Conservation (phyloP, 2,797 vertebrate genomes). For the Pangasius krempfi region DNA sequence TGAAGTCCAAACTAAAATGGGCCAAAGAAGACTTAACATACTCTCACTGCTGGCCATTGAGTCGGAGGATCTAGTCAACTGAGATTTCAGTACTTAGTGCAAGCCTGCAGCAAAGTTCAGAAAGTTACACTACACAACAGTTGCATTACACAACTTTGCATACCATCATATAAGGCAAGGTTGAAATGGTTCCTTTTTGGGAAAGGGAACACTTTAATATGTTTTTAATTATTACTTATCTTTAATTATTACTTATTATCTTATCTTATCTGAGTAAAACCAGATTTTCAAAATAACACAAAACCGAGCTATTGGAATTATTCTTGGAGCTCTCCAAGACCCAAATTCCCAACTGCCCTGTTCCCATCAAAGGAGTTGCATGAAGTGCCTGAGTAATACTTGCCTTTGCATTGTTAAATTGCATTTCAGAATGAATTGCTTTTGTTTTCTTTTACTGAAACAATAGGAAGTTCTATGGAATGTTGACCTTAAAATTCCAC, state of each 20-base stretch:
- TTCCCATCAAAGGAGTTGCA: background rate
- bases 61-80: background rate
- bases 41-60: background rate
- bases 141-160: background rate
- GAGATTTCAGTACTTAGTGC: background rate
- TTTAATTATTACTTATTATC: background rate
- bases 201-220: background rate
- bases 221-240: background rate
- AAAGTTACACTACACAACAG: background rate
- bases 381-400: background rate
- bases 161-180: background rate
- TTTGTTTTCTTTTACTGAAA: background rate
- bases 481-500: background rate
- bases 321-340: background rate
- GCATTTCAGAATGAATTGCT: background rate
- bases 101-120: background rate
- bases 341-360: background rate
- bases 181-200: background rate
- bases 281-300: background rate
- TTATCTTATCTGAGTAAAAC: background rate
- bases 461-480: background rate
- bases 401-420: background rate
- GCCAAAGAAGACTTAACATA: background rate
- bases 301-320: background rate
- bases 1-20: background rate